Evolutionary conservation across 1,140 invertebrate species (phyloP).

Genomic region (Panulirus ornatus): DNA sequence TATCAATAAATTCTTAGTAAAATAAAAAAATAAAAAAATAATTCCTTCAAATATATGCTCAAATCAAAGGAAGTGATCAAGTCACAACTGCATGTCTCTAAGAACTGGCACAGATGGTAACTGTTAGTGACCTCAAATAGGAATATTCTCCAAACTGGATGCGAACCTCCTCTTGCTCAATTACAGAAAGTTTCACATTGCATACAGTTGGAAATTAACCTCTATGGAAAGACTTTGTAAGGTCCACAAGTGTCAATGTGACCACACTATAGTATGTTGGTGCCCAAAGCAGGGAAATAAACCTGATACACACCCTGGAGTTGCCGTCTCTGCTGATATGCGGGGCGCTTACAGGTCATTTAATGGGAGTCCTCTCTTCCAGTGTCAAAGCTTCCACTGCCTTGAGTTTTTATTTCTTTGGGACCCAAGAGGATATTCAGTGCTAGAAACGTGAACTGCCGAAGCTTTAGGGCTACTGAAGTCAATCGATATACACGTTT

Average conservation of each 20-base stretch:
- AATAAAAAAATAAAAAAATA: slow-evolving; percentile 15
- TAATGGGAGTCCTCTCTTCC: slow-evolving; percentile 10
- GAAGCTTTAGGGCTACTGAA: slow-evolving; percentile 40
- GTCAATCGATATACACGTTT: slow-evolving; percentile 49
- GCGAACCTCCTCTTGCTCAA: slow-evolving; percentile 21
- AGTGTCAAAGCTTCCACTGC: slow-evolving; percentile 30
- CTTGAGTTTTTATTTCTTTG: slow-evolving; percentile 24
- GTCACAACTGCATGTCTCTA: background rate
- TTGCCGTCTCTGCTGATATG: slow-evolving; percentile 67
- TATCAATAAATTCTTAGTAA: too few relatives aligned
- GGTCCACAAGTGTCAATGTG: slow-evolving; percentile 57
- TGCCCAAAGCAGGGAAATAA: slow-evolving; percentile 32
- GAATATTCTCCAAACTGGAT: slow-evolving; percentile 8
- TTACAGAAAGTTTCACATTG: slow-evolving; percentile 47
- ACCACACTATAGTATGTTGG: slow-evolving; percentile 23
- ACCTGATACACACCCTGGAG: slow-evolving; percentile 32
- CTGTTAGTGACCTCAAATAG: background rate
- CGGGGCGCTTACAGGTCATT: slow-evolving; percentile 29
- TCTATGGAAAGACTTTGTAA: slow-evolving; percentile 65
- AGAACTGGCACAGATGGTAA: background rate
- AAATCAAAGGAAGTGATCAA: background rate
- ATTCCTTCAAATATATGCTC: background rate
- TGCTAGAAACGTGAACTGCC: slow-evolving; percentile 56
- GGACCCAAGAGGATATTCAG: slow-evolving; percentile 30
- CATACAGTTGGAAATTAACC: slow-evolving; percentile 60